A percentile compares a stretch with the other conserved stretches of the same genome.
These are phyloP conservation scores for Lutjanus campechanus DNA, from an alignment of 2,797 vertebrate species.

Conservation along the genomic window DNA sequence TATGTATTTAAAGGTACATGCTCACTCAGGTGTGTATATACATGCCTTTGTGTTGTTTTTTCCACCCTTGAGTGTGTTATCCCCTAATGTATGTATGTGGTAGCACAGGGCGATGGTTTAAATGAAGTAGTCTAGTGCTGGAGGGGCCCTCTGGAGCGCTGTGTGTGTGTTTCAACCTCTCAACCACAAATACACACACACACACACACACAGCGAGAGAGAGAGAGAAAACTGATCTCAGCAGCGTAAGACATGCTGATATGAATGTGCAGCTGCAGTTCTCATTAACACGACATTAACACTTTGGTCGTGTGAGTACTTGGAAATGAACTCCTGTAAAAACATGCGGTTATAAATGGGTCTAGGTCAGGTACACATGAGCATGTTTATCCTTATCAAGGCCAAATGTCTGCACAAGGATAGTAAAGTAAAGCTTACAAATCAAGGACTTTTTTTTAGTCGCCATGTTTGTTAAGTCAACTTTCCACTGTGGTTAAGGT, in stretches of 20 bases:
- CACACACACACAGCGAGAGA: too few species aligned
- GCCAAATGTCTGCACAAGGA: neutral
- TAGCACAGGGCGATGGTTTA: conserved; percentile 24
- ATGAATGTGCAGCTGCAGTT: conserved; percentile 41
- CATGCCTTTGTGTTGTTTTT: conserved; percentile 15
- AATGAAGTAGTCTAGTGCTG: conserved; percentile 51
- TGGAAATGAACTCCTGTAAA: conserved; percentile 26
- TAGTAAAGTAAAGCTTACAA: conserved; percentile 5
- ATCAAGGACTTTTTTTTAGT: neutral
- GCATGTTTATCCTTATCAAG: neutral
- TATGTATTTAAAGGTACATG: neutral
- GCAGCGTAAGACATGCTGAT: conserved; percentile 27
- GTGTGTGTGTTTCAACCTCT: neutral
- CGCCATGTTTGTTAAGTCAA: neutral
- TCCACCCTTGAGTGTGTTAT: conserved; percentile 24
- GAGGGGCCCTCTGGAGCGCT: neutral
- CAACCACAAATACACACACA: neutral
- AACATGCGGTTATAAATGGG: conserved; percentile 1
- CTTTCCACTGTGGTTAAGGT: neutral
- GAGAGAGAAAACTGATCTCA: conserved; percentile 32
- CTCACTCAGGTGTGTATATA: conserved; percentile 20
- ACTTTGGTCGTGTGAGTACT: conserved; percentile 5
- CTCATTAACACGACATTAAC: conserved; percentile 34
- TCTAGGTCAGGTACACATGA: neutral
- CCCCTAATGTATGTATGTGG: conserved; percentile 30